phyloP scores from a whole-genome alignment of 2,888 invertebrate species.

The Lypha dubia region DNA sequence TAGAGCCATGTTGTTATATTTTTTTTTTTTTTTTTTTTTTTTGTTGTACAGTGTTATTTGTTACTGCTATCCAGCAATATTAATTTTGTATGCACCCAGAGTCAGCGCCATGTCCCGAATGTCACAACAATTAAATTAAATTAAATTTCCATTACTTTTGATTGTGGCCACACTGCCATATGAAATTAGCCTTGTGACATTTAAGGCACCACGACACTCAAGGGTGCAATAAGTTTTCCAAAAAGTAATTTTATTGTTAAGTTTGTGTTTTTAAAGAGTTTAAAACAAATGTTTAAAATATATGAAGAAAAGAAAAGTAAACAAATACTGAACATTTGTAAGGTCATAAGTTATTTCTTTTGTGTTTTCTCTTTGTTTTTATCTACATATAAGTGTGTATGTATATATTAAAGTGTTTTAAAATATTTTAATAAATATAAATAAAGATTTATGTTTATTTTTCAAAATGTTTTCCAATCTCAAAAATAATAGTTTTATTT shows the following conservation, averaged over 20 bases:
- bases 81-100: slow-evolving; percentile 37
- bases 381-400: neutral
- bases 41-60: neutral
- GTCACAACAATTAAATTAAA: slow-evolving; percentile 1
- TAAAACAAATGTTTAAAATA: neutral
- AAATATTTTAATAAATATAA: slow-evolving; percentile 4
- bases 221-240: slow-evolving; percentile 47
- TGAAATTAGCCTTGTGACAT: neutral
- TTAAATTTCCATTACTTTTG: slow-evolving; percentile 8
- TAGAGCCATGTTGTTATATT: no score
- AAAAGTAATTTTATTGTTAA: slow-evolving; percentile 5
- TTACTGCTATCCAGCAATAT: neutral
- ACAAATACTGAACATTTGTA: neutral
- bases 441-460: neutral
- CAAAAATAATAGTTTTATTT: neutral
- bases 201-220: neutral
- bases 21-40: no score
- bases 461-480: neutral
- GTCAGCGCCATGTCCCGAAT: neutral
- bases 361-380: neutral
- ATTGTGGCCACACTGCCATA: slow-evolving; percentile 20
- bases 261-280: slow-evolving; percentile 11
- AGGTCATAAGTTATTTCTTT: neutral
- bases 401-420: neutral
- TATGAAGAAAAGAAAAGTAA: neutral